A percentile compares a stretch with the other conserved stretches of the same genome.
Evolutionary conservation across 2,113 vertebrate genomes (phyloP).

Genomic region (Craseonycteris thonglongyai): DNA sequence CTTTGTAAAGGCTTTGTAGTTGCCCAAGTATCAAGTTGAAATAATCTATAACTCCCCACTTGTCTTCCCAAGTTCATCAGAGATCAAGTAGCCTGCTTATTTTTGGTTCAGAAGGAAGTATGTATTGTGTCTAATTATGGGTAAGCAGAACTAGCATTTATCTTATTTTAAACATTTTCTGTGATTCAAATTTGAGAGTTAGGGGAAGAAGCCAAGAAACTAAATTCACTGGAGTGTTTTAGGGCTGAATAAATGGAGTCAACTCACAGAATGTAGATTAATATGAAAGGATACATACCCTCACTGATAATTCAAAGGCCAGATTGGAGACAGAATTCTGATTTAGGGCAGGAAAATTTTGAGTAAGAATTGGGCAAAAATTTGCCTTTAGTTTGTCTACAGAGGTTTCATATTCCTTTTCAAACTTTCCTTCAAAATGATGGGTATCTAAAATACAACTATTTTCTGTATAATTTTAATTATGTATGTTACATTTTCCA

Average conservation of each 20-base stretch:
- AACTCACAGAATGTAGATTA: background rate
- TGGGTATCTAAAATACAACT: background rate
- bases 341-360: background rate
- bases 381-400: background rate
- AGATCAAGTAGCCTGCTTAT: background rate
- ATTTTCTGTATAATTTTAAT: conserved; percentile 23
- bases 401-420: background rate
- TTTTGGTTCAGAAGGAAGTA: background rate
- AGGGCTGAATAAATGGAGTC: background rate
- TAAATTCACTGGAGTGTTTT: background rate
- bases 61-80: conserved; percentile 14
- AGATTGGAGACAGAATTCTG: background rate
- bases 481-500: background rate
- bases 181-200: background rate
- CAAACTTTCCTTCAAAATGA: background rate
- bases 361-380: background rate
- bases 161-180: background rate
- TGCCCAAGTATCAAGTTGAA: background rate
- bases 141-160: background rate
- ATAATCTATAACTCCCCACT: background rate
- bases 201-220: background rate
- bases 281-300: background rate
- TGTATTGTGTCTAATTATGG: background rate
- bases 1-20: background rate
- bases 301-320: background rate